phyloP scores from a whole-genome alignment of 2,888 invertebrate species.

The Arctia plantaginis region DNA sequence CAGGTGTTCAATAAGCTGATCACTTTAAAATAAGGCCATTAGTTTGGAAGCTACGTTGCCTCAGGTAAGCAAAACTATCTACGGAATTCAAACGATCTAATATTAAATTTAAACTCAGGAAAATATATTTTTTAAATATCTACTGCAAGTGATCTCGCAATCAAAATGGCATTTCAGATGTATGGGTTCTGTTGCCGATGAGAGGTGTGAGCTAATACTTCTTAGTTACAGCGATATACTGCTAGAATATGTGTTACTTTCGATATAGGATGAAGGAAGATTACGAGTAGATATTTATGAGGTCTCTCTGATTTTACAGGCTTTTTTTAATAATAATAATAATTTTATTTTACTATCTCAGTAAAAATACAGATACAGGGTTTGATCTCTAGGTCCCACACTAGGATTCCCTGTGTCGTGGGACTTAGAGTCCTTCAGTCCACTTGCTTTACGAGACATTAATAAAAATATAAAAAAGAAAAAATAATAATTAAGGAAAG shows the following conservation, averaged over 20 bases:
- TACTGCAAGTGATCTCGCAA: constrained; percentile 4
- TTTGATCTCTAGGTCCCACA: too few species aligned
- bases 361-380: too few species aligned
- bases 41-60: background rate
- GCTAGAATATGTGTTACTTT: background rate
- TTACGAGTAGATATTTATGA: background rate
- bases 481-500: too few species aligned
- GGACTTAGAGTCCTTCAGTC: too few species aligned
- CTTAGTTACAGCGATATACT: background rate
- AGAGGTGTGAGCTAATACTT: background rate
- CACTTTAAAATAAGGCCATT: background rate
- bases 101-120: background rate
- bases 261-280: background rate
- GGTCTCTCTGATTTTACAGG: background rate
- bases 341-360: too few species aligned
- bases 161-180: background rate
- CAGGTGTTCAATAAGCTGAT: background rate
- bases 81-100: background rate
- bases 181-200: background rate
- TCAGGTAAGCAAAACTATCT: background rate
- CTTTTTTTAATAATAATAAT: too few species aligned
- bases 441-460: too few species aligned
- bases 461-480: too few species aligned
- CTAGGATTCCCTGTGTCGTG: too few species aligned
- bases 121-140: background rate